These are phyloP conservation scores for Meghimatium bilineatum DNA, from an alignment of 2,888 invertebrate genomes.

Conservation along the genomic window DNA sequence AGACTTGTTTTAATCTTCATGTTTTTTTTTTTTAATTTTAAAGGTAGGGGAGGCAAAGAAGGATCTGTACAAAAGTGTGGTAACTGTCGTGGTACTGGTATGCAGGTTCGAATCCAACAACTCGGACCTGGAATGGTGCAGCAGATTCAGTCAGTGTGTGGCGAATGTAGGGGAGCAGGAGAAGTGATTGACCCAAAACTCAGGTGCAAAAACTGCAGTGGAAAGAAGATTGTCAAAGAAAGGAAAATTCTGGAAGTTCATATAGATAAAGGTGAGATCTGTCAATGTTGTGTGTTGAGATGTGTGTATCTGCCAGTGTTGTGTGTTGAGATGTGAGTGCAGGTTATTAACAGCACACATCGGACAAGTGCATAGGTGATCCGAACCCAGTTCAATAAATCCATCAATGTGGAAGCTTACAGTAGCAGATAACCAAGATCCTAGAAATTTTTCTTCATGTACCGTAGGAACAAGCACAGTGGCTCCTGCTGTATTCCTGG, in stretches of 20 bases:
- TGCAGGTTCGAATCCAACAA: slow-evolving; percentile 85
- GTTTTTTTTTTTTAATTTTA: slow-evolving; percentile 16
- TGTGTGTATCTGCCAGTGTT: too few relatives aligned
- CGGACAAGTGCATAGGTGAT: too few relatives aligned
- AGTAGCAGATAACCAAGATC: too few relatives aligned
- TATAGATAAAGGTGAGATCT: slow-evolving; percentile 83
- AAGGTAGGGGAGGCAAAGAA: slow-evolving; percentile 92
- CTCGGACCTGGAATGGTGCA: slow-evolving; percentile 88
- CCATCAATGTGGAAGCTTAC: too few relatives aligned
- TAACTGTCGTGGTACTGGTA: slow-evolving; percentile 92
- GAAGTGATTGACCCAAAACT: slow-evolving; percentile 84
- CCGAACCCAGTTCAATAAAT: too few relatives aligned
- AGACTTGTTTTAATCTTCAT: background rate
- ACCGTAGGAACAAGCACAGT: too few relatives aligned
- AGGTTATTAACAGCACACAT: too few relatives aligned
- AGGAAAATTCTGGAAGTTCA: slow-evolving; percentile 96
- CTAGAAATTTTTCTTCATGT: too few relatives aligned
- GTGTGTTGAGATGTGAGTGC: too few relatives aligned
- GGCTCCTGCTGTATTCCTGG: too few relatives aligned
- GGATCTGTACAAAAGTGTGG: slow-evolving; percentile 91
- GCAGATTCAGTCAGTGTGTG: slow-evolving; percentile 92
- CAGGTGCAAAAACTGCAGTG: slow-evolving; percentile 94
- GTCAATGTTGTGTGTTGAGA: too few relatives aligned
- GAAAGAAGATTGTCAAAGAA: slow-evolving; percentile 91
- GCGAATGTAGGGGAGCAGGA: slow-evolving; percentile 88